Conservation (phyloP, 2,797 vertebrate species). For the Typhlichthys eigenmanni region DNA sequence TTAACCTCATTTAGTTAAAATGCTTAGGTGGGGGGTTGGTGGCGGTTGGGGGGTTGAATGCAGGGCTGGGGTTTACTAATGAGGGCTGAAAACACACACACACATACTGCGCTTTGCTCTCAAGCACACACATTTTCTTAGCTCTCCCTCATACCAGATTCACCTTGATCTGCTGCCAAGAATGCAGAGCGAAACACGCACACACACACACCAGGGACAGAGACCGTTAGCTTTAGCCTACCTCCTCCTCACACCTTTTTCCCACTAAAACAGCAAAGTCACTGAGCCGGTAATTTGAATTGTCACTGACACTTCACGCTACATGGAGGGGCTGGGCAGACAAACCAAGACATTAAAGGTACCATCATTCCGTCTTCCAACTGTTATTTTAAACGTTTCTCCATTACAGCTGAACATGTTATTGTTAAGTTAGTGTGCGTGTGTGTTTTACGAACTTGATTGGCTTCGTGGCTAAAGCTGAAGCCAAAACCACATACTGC, state of each 20-base stretch:
- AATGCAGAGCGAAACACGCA: constrained; percentile 59
- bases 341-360: neutral
- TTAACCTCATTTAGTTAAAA: constrained; percentile 86
- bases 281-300: constrained; percentile 39
- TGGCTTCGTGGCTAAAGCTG: too few species aligned
- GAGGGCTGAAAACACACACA: constrained; percentile 76
- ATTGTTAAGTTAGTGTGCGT: too few species aligned
- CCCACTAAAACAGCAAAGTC: constrained; percentile 37
- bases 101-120: constrained; percentile 11
- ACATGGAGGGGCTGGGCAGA: constrained; percentile 9
- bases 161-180: constrained; percentile 87
- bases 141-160: constrained; percentile 61
- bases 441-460: too few species aligned
- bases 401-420: too few species aligned
- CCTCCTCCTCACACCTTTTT: constrained; percentile 37
- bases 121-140: constrained; percentile 67
- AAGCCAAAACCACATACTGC: too few species aligned
- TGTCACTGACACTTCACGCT: constrained; percentile 18
- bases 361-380: too few species aligned
- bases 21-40: constrained; percentile 76
- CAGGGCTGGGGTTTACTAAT: constrained; percentile 84
- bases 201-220: constrained; percentile 44
- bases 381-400: too few species aligned
- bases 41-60: constrained; percentile 80
- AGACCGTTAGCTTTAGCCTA: constrained; percentile 60